A percentile compares a stretch with the other conserved stretches of the same genome.
These are phyloP conservation scores for Aptenodytes forsteri DNA, from an alignment of 2,113 vertebrate species.

Conservation along the genomic window DNA sequence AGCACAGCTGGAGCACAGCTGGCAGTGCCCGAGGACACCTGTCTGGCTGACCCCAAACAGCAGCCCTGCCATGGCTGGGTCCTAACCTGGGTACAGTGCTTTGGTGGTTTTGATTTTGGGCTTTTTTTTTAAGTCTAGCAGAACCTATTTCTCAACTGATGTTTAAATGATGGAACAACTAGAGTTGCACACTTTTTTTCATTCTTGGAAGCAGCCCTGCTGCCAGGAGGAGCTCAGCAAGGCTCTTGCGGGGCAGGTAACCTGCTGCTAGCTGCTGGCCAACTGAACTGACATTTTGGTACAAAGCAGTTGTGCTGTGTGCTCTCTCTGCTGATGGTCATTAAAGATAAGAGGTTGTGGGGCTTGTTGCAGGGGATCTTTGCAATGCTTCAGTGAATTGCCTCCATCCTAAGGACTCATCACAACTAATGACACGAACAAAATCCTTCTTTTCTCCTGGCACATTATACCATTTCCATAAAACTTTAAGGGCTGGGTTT, in stretches of 20 bases:
- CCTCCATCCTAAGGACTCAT: background rate
- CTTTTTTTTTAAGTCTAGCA: background rate
- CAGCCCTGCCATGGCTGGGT: background rate
- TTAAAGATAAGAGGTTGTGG: background rate
- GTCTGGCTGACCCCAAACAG: background rate
- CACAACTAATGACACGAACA: background rate
- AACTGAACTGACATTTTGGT: background rate
- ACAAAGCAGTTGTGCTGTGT: background rate
- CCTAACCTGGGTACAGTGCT: background rate
- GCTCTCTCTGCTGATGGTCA: background rate
- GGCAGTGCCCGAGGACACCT: background rate
- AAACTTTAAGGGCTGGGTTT: background rate
- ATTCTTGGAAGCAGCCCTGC: background rate
- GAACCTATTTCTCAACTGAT: background rate
- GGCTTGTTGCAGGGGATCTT: background rate
- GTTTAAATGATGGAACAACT: background rate
- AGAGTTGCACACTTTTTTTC: background rate
- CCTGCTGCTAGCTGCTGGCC: background rate
- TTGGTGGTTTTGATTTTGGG: background rate
- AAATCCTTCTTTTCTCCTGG: background rate
- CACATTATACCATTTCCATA: background rate
- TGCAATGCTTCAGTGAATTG: background rate
- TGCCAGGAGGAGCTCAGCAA: background rate
- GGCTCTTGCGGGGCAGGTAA: background rate
- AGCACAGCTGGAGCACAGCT: background rate